A percentile compares a stretch with the other conserved stretches of the same genome.
phyloP scores from a whole-genome alignment of 2,888 invertebrate species.

The Spodoptera exigua region DNA sequence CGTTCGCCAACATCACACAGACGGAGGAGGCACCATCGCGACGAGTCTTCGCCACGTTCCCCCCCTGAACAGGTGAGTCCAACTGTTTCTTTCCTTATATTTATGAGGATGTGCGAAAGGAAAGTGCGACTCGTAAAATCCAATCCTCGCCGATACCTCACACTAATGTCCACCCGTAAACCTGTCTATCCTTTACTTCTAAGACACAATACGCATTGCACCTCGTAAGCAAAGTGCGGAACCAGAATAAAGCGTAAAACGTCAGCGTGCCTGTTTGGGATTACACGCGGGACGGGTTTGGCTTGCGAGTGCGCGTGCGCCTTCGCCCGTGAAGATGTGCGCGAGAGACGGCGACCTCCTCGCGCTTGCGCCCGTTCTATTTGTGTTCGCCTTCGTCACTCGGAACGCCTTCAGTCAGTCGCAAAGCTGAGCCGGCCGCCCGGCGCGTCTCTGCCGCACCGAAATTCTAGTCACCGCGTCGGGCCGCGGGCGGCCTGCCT shows the following conservation, averaged over 20 bases:
- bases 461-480: constrained; percentile 78
- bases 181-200: constrained; percentile 68
- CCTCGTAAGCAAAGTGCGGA: constrained; percentile 80
- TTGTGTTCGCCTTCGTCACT: constrained; percentile 89
- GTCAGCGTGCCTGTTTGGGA: constrained; percentile 84
- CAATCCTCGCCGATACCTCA: constrained; percentile 73
- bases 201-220: constrained; percentile 63
- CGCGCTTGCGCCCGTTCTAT: constrained; percentile 88
- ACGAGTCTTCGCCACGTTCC: constrained; percentile 84
- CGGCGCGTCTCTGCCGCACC: constrained; percentile 83
- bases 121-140: constrained; percentile 71
- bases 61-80: constrained; percentile 87
- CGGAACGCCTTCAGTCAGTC: constrained; percentile 88
- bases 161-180: constrained; percentile 84
- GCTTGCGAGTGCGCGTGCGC: constrained; percentile 86
- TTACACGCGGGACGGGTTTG: constrained; percentile 85
- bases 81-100: constrained; percentile 70
- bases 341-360: constrained; percentile 89
- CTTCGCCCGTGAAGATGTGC: constrained; percentile 88
- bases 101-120: constrained; percentile 72
- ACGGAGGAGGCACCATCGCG: constrained; percentile 91
- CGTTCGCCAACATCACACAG: constrained; percentile 94
- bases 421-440: constrained; percentile 86
- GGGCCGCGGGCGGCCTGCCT: constrained; percentile 79
- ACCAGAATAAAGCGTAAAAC: constrained; percentile 84